Evolutionary conservation across 2,113 vertebrate genomes (phyloP), one percentile per base, ranked within the genome.

Genomic region (Eulemur macaco): DNA sequence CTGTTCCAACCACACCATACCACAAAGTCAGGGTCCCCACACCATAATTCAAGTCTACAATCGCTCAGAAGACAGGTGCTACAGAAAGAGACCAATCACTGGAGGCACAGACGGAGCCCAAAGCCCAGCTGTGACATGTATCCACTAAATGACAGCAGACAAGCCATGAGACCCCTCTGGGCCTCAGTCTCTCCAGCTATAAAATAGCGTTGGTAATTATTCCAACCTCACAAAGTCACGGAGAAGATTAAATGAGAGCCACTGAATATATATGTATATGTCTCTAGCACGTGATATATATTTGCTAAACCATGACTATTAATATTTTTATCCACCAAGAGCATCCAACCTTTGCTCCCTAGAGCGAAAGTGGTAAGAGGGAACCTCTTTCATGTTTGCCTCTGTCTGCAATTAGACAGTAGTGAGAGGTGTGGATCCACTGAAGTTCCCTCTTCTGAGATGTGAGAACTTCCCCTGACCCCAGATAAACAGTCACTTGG

Each of bases 371-470:
- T 15, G 18, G 45, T 83, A 92, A 86, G 50, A 86, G 54, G 31
- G 15, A 9, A 66, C 18, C 18, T 66, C 82, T 31, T 52, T 73
- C 63, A 4, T 6, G 8, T 42, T 5, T n/a, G 27, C 20, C 21
- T 64, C 21, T 17, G 68, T 23, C 60, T 64, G 20, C 88, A 76
- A 66, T 23, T 54, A 66, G 27, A 88, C 31, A 42, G 42, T 58
- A 15, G 2, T 34, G 34, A 66, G 27, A 56, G 27, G 37, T 12
- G 56, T 6, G 15, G 9, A 11, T 27, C 58, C 42, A 45, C 60
- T 52, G 4, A 63, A 85, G 2, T 87, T 96, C 91, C 95, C 66
- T 86, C 89, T 88, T 89, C 71, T 82, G 50, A 95, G 37, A 56
- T 39, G 8, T 1, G 45, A 2, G 23, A 95, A 76, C 68, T 95